phyloP scores from a whole-genome alignment of 2,797 vertebrate species.

The Taeniopygia guttata region DNA sequence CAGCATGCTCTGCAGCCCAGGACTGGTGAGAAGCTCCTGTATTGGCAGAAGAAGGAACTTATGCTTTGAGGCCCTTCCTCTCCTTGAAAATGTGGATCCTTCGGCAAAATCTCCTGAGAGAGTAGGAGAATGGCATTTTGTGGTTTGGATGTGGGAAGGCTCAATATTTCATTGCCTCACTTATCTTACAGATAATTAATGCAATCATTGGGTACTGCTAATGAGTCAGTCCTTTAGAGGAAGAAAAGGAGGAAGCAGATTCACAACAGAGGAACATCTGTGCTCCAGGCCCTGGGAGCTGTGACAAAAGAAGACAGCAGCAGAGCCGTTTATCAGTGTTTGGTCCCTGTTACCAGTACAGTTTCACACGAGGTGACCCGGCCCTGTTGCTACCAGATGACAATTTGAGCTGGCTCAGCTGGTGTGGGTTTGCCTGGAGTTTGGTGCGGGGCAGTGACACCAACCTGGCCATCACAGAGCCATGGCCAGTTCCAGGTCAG shows the following conservation, averaged over 20 bases:
- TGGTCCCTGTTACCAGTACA: neutral
- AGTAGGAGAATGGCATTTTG: neutral
- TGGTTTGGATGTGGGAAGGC: neutral
- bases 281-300: neutral
- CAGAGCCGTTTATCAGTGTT: neutral
- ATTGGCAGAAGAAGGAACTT: neutral
- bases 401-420: neutral
- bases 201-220: neutral
- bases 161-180: neutral
- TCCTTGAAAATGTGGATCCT: neutral
- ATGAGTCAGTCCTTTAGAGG: neutral
- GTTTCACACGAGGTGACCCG: accelerated
- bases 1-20: neutral
- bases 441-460: neutral
- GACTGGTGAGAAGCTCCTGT: accelerated
- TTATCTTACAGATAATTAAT: neutral
- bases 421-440: neutral
- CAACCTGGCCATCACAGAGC: neutral
- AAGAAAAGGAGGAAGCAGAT: neutral
- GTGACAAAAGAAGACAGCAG: neutral
- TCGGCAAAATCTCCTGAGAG: accelerated
- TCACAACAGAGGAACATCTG: accelerated
- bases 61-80: neutral
- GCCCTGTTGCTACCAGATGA: neutral
- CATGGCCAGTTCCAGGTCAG: neutral